phyloP scores from a whole-genome alignment of 2,888 invertebrate species.

The Cheilosia impressa region DNA sequence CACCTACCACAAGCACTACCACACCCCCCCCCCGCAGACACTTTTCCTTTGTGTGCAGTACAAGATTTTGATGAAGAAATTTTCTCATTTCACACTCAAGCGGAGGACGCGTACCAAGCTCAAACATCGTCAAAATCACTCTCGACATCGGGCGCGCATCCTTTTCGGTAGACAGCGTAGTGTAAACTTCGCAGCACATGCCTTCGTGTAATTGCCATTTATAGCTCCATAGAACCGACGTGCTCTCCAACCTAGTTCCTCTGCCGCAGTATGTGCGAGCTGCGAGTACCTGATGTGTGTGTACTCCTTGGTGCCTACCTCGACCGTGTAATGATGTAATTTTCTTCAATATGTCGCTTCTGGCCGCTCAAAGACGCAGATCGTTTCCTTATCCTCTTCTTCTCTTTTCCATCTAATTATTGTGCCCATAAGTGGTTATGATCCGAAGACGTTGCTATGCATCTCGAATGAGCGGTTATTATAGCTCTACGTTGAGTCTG shows the following conservation, averaged over 20 bases:
- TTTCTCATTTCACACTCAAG: conserved; percentile 61
- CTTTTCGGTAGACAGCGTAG: conserved; percentile 19
- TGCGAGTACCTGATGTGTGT: neutral
- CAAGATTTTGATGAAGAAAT: conserved; percentile 64
- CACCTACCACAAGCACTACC: conserved; percentile 9
- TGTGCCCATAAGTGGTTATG: conserved; percentile 70
- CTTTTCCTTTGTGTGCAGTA: conserved; percentile 7
- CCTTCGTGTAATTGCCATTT: conserved; percentile 62
- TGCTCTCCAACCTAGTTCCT: conserved; percentile 21
- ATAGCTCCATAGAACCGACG: conserved; percentile 38
- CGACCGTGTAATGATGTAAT: conserved; percentile 73
- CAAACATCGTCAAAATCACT: conserved; percentile 52
- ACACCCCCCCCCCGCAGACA: neutral
- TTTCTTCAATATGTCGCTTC: conserved; percentile 62
- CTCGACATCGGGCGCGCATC: conserved; percentile 39
- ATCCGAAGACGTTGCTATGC: conserved; percentile 46
- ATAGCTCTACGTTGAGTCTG: conserved; percentile 10
- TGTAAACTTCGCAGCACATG: conserved; percentile 55
- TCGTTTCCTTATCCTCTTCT: neutral
- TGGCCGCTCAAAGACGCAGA: conserved; percentile 50
- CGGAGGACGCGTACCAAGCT: conserved; percentile 19
- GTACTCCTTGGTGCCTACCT: conserved; percentile 53
- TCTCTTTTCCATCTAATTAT: conserved; percentile 54
- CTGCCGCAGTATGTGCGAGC: neutral
- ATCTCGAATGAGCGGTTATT: conserved; percentile 37